phyloP scores from a whole-genome alignment of 2,113 vertebrate genomes.

The Sakesphorus luctuosus region DNA sequence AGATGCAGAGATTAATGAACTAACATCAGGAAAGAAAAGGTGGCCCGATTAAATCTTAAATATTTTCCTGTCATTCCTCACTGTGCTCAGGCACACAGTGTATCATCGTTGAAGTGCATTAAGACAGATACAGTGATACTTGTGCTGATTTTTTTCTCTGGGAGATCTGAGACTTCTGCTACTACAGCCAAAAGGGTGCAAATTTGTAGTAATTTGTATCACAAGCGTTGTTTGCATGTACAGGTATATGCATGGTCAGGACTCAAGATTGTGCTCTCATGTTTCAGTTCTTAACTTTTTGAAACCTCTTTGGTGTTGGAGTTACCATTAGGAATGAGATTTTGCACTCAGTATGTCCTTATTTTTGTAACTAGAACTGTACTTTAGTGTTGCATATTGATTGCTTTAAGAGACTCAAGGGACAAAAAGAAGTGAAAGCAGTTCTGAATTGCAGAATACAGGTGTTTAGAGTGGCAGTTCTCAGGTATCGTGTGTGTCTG shows the following conservation, averaged over 20 bases:
- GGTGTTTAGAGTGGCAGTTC: not conserved
- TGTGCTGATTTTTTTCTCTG: not conserved
- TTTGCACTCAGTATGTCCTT: not conserved
- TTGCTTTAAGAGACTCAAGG: not conserved
- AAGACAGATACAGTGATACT: not conserved
- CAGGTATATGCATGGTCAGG: not conserved
- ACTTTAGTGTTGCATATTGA: not conserved
- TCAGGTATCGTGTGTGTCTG: accelerated
- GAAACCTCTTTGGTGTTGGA: not conserved
- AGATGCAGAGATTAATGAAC: not conserved
- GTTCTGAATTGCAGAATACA: not conserved
- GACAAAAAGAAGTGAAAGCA: not conserved
- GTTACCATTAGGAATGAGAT: not conserved
- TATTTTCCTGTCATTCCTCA: not conserved
- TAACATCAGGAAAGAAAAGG: not conserved
- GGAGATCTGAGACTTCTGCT: not conserved
- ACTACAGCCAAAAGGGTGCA: not conserved
- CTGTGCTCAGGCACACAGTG: not conserved
- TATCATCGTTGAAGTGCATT: not conserved
- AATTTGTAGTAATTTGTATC: not conserved
- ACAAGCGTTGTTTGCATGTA: not conserved
- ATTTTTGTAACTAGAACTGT: not conserved
- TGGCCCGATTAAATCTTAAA: not conserved
- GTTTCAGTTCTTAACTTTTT: not conserved
- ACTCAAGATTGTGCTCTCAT: not conserved